Conservation (phyloP, 1,140 invertebrate genomes). For the Carcinoscorpius rotundicauda region DNA sequence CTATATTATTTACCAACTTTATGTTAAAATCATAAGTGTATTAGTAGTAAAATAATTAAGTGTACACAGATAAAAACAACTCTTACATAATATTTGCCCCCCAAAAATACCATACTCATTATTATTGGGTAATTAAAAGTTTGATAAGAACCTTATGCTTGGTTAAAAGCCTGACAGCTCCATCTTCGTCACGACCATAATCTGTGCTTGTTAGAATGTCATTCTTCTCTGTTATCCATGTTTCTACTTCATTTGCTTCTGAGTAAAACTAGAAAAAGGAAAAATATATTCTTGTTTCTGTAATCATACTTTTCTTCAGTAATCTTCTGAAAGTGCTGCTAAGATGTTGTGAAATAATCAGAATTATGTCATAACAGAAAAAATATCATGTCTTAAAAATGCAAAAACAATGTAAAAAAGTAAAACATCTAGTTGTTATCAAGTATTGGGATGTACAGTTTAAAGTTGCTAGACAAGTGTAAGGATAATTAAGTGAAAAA, state of each 20-base stretch:
- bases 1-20: too few relatives aligned
- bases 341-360: not conserved
- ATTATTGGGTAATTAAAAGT: too few relatives aligned
- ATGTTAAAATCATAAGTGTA: too few relatives aligned
- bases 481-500: too few relatives aligned
- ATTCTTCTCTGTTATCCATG: slow-evolving; percentile 79
- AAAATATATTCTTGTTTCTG: slow-evolving; percentile 36
- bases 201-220: slow-evolving; percentile 66
- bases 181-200: slow-evolving; percentile 73
- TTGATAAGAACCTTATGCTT: slow-evolving; percentile 58
- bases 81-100: too few relatives aligned
- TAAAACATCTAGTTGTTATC: not conserved
- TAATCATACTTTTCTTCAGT: not conserved
- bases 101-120: too few relatives aligned
- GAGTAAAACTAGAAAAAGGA: slow-evolving; percentile 35
- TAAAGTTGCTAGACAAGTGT: too few relatives aligned
- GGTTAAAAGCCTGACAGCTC: slow-evolving; percentile 77
- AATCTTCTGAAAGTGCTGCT: not conserved
- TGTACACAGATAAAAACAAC: too few relatives aligned
- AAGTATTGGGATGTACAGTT: too few relatives aligned
- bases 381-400: slow-evolving; percentile 6
- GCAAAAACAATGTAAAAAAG: slow-evolving; percentile 1
- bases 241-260: slow-evolving; percentile 82
- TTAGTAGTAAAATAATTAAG: too few relatives aligned
- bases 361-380: slow-evolving; percentile 28